These are phyloP conservation scores for Scaptomyza reducta DNA, from an alignment of 2,888 invertebrate genomes.

Conservation along the genomic window DNA sequence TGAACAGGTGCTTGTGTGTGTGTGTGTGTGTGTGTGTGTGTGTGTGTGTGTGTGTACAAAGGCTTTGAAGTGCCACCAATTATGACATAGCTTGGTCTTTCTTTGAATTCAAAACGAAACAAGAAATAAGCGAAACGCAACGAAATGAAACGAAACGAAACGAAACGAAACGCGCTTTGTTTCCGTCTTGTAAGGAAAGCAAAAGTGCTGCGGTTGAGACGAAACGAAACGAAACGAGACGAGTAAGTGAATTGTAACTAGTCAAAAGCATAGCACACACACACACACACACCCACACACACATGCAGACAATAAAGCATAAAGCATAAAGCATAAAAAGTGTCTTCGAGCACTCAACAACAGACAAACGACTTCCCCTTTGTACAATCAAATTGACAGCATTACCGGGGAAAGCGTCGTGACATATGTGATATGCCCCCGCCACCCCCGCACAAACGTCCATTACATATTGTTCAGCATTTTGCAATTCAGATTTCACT, in stretches of 20 bases:
- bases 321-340: too few relatives aligned
- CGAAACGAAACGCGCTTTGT: not conserved
- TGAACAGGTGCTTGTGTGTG: too few relatives aligned
- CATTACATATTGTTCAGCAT: too few relatives aligned
- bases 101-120: too few relatives aligned
- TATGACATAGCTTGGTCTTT: slow-evolving; percentile 3
- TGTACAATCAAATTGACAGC: not conserved
- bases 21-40: too few relatives aligned
- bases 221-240: too few relatives aligned
- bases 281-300: not conserved
- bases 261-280: not conserved
- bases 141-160: not conserved
- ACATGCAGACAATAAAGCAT: not conserved
- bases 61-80: not conserved
- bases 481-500: too few relatives aligned
- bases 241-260: slow-evolving; percentile 5
- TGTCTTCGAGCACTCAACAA: too few relatives aligned
- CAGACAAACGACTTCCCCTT: too few relatives aligned
- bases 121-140: not conserved
- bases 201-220: slow-evolving; percentile 2
- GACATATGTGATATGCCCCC: too few relatives aligned
- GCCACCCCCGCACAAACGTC: too few relatives aligned
- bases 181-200: slow-evolving; percentile 5
- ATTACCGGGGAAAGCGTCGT: slow-evolving; percentile 6
- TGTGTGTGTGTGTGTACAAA: not conserved